phyloP scores from a whole-genome alignment of 2,797 vertebrate genomes.

The Megaceryle alcyon region DNA sequence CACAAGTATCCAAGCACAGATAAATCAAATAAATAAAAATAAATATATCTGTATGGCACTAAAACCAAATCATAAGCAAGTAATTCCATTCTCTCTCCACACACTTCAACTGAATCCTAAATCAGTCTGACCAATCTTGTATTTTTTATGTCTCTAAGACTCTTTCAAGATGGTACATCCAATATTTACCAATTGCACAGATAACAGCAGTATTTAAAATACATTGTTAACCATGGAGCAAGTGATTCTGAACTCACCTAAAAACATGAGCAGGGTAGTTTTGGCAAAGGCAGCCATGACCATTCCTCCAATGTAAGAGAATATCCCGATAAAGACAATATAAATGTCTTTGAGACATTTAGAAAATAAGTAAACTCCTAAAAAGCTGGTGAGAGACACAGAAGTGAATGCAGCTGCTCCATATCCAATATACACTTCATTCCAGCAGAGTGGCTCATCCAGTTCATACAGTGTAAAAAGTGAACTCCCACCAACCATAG shows the following conservation, averaged over 20 bases:
- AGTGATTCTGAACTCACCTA: slow-evolving; percentile 84
- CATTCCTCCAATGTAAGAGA: slow-evolving; percentile 85
- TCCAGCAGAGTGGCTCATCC: slow-evolving; percentile 93
- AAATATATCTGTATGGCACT: background rate
- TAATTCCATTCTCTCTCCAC: background rate
- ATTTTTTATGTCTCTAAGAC: background rate
- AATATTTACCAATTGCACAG: background rate
- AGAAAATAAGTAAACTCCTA: slow-evolving; percentile 85
- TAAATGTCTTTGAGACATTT: slow-evolving; percentile 84
- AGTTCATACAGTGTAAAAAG: slow-evolving; percentile 90
- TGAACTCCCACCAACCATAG: slow-evolving; percentile 78
- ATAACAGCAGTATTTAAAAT: background rate
- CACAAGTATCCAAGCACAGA: background rate
- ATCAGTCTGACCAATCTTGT: background rate
- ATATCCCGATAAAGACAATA: slow-evolving; percentile 86
- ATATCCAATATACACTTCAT: slow-evolving; percentile 92
- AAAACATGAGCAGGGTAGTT: slow-evolving; percentile 90
- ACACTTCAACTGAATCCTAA: background rate
- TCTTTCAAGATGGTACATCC: background rate
- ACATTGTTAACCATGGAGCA: background rate
- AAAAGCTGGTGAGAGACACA: slow-evolving; percentile 87
- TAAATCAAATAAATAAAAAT: background rate
- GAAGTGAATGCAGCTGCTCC: slow-evolving; percentile 85
- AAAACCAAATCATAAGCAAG: background rate
- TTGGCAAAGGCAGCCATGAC: slow-evolving; percentile 84